A percentile compares a stretch with the other conserved stretches of the same genome.
Evolutionary conservation across 2,888 invertebrate genomes (phyloP).

Genomic region (Dusona sp.): DNA sequence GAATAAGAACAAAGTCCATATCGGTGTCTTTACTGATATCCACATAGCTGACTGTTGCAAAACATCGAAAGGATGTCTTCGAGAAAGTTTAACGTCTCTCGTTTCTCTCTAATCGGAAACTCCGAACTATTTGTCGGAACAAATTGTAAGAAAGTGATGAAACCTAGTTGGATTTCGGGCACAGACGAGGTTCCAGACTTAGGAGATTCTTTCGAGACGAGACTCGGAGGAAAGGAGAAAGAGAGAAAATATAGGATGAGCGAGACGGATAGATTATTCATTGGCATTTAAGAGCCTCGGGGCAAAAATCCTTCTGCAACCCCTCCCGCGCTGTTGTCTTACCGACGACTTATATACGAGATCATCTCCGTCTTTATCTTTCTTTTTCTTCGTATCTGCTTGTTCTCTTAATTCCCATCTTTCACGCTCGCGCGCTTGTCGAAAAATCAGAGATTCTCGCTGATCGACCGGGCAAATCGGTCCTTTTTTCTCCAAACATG

Average conservation of each 20-base stretch:
- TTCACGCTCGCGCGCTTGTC: slow-evolving; percentile 24
- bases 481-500: background rate
- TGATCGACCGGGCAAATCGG: slow-evolving; percentile 31
- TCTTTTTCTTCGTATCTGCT: slow-evolving; percentile 16
- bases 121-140: slow-evolving; percentile 14
- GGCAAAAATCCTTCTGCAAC: slow-evolving; percentile 44
- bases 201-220: slow-evolving; percentile 7
- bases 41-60: slow-evolving; percentile 32
- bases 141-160: slow-evolving; percentile 15
- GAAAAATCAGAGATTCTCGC: slow-evolving; percentile 52
- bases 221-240: slow-evolving; percentile 19
- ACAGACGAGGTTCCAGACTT: slow-evolving; percentile 12
- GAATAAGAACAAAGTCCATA: slow-evolving; percentile 47
- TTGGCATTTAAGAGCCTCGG: slow-evolving; percentile 49
- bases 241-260: background rate
- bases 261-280: slow-evolving; percentile 42
- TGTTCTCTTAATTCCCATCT: slow-evolving; percentile 24
- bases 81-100: slow-evolving; percentile 22
- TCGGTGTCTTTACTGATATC: slow-evolving; percentile 41
- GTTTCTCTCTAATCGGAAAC: background rate
- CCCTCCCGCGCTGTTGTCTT: slow-evolving; percentile 38
- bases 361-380: slow-evolving; percentile 38
- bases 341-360: slow-evolving; percentile 44
- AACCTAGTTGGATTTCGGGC: background rate
- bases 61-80: slow-evolving; percentile 17